These are phyloP conservation scores for Microcebus ravelobensis DNA, from an alignment of 2,113 vertebrate species.

Conservation along the genomic window DNA sequence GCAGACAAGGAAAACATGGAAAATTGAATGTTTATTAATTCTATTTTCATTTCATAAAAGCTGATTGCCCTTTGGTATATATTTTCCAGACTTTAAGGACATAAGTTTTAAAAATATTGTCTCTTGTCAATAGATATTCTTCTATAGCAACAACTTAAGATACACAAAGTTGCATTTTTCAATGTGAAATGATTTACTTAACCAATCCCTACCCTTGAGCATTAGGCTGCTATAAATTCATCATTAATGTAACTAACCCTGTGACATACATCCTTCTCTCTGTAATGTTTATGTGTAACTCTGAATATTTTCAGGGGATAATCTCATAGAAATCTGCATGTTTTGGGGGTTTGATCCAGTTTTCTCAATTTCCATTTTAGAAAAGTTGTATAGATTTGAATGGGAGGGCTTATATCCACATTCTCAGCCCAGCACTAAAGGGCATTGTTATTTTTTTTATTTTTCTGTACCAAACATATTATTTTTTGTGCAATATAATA, in stretches of 20 bases:
- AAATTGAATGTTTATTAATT: neutral
- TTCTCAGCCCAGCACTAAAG: neutral
- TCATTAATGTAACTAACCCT: neutral
- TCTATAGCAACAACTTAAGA: neutral
- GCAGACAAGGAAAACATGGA: neutral
- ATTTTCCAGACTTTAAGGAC: neutral
- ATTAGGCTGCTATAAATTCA: neutral
- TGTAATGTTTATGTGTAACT: neutral
- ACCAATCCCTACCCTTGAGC: neutral
- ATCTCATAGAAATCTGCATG: neutral
- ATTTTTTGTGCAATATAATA: neutral
- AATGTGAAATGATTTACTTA: neutral
- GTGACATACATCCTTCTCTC: neutral
- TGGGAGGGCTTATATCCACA: neutral
- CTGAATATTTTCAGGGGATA: neutral
- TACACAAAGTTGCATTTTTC: neutral
- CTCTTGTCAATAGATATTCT: neutral
- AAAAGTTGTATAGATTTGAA: neutral
- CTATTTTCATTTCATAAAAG: neutral
- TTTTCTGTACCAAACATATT: neutral
- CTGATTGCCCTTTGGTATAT: neutral
- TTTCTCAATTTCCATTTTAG: neutral
- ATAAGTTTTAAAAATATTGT: neutral
- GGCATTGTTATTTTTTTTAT: neutral
- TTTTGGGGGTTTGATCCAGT: neutral